Evolutionary conservation across 1,140 invertebrate genomes (phyloP), one percentile per base, ranked within the genome.

Genomic region (Lysiphlebus fabarum): DNA sequence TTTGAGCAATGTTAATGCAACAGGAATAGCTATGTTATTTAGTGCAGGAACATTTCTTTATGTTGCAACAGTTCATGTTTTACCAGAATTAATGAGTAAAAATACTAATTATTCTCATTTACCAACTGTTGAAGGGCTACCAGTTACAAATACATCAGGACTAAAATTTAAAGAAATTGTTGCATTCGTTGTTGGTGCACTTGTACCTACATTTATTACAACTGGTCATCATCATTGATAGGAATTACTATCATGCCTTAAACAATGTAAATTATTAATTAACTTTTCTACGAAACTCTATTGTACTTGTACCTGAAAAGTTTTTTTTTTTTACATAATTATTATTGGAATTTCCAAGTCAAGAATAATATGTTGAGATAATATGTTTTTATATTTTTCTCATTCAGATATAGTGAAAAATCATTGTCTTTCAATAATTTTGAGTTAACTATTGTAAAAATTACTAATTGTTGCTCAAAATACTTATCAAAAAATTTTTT

Each of bases 41-140:
- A 98, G 95, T 63, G 97, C 95, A 1, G 97, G 97, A 2, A 99
- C 97, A 47, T 99, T 99, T 80, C 81, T 99, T 7, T 99, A 99
- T 73, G 97, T 99, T 6, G 94, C 97, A 0, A 98, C 97, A 2
- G 96, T 99, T 2, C 97, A 99, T 78, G 95, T 99, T 4, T 76
- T 99, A 45, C 96, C 97, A 0, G 96, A 99, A 80, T 79, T 99
- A 34, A 90, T 88, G 61, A 76, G 82, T 59, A 75, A 76, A 54
- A 81, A 82, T 51, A 75, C 74, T 34, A 76, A 76, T 62, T 78
- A 83, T 67, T 65, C 77, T 8, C 79, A 82, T 74, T 67, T 77
- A 61, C 81, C 81, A 61, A 82, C 76, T n/a, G 71, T 72, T 37
- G 76, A 82, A 7, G 73, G 81, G 36, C 72, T 74, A 53, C 69